Evolutionary conservation across 2,113 vertebrate genomes (phyloP).

Genomic region (Zosterops borbonicus): DNA sequence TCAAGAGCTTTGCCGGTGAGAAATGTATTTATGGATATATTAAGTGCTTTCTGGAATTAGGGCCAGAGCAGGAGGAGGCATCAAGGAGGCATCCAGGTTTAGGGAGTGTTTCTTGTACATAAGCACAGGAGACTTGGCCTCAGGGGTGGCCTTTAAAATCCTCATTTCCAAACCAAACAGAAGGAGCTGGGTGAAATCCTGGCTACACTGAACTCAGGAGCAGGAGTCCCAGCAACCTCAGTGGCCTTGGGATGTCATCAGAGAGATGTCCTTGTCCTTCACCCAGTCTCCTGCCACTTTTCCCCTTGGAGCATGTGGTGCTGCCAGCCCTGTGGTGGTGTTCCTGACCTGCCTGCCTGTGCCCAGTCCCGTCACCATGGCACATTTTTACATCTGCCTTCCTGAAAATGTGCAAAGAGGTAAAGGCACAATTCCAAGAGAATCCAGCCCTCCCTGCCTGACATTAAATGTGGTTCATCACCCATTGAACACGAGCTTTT

Average conservation of each 20-base stretch:
- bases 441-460: neutral
- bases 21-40: neutral
- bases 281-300: neutral
- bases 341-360: neutral
- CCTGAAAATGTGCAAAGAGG: neutral
- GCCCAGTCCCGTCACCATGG: neutral
- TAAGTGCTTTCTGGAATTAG: slow-evolving; percentile 26
- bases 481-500: neutral
- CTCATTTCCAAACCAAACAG: neutral
- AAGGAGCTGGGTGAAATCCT: neutral
- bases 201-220: neutral
- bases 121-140: neutral
- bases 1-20: neutral
- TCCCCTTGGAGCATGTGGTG: neutral
- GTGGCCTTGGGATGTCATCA: neutral
- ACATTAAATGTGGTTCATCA: neutral
- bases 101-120: neutral
- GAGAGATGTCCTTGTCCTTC: neutral
- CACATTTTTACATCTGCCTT: neutral
- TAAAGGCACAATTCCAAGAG: neutral
- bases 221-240: neutral
- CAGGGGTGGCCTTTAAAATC: neutral
- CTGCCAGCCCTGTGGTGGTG: neutral
- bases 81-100: neutral
- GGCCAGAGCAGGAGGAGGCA: neutral